These are phyloP conservation scores for Natrix natrix DNA, from an alignment of 2,797 vertebrate genomes.

Conservation along the genomic window DNA sequence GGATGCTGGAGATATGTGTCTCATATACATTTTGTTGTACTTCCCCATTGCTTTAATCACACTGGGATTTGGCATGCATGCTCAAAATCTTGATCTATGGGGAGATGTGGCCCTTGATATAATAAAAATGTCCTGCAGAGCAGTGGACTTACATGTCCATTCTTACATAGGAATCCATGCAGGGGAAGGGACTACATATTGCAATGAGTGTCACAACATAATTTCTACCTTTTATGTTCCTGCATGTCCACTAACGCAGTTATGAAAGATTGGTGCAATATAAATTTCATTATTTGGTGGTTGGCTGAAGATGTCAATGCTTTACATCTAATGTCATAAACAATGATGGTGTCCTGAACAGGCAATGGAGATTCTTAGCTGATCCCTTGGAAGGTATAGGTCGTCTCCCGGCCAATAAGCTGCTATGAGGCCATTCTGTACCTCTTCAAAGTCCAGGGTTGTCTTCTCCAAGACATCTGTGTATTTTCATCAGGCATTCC, in stretches of 20 bases:
- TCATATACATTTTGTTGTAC: not conserved
- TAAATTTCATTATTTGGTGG: not conserved
- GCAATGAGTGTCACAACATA: not conserved
- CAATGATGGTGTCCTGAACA: not conserved
- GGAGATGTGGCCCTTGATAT: not conserved
- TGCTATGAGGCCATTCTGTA: not conserved
- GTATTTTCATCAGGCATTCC: not conserved
- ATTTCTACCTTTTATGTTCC: not conserved
- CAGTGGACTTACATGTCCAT: not conserved
- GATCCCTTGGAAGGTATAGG: not conserved
- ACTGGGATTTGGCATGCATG: not conserved
- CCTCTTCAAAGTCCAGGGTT: not conserved
- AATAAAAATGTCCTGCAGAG: not conserved
- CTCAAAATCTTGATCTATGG: not conserved
- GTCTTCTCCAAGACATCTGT: not conserved
- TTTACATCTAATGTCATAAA: not conserved
- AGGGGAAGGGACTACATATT: not conserved
- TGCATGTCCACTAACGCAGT: not conserved
- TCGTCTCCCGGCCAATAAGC: not conserved
- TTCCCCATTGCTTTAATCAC: not conserved
- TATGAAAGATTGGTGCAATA: not conserved
- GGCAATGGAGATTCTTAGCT: not conserved
- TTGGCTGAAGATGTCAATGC: not conserved
- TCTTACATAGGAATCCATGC: not conserved
- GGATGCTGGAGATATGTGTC: not conserved